Percentiles rank a stretch among this genome's conserved stretches.
Evolutionary conservation across 2,113 vertebrate genomes (phyloP).

Genomic region (Salminus brasiliensis): DNA sequence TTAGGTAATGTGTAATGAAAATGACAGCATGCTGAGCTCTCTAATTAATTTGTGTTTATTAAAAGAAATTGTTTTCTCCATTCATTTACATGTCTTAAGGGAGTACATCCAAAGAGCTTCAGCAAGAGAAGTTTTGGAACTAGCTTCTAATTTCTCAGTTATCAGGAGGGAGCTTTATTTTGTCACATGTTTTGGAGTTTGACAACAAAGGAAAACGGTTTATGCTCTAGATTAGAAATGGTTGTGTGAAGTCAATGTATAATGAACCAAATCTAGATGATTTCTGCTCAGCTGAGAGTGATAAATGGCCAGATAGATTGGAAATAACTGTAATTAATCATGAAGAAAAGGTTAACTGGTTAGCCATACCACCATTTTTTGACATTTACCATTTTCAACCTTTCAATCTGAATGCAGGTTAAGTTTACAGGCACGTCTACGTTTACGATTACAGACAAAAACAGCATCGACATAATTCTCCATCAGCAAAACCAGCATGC

Average conservation of each 20-base stretch:
- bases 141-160: background rate
- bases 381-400: too few relatives aligned
- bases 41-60: slow-evolving; percentile 3
- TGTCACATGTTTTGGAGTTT: background rate
- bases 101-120: background rate
- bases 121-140: background rate
- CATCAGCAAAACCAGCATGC: too few relatives aligned
- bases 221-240: background rate
- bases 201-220: too few relatives aligned
- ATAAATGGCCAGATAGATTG: background rate
- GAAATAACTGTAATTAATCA: too few relatives aligned
- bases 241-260: background rate
- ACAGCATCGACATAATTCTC: too few relatives aligned
- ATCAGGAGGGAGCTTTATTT: background rate
- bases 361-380: too few relatives aligned
- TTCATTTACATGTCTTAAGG: background rate
- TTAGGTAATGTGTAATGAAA: background rate
- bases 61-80: background rate
- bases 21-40: background rate
- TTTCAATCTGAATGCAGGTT: too few relatives aligned
- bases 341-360: too few relatives aligned
- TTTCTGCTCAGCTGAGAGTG: background rate
- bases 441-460: too few relatives aligned
- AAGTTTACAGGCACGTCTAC: too few relatives aligned
- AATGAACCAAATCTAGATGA: background rate